Conservation (phyloP, 2,888 invertebrate genomes). For the Tetramorium bicarinatum region DNA sequence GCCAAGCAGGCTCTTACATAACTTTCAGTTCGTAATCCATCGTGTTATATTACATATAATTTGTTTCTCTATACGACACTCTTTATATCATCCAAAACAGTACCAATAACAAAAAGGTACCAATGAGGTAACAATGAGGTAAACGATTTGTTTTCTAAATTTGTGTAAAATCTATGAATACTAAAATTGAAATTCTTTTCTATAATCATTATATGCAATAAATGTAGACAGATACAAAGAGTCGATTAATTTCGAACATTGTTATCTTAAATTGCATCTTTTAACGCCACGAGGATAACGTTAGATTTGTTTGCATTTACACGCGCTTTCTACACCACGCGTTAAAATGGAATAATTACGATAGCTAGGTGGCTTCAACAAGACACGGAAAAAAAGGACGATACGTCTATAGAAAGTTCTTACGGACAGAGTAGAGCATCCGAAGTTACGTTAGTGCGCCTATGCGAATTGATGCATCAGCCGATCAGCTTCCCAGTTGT, state of each 20-base stretch:
- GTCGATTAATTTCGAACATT: background rate
- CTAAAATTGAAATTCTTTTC: background rate
- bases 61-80: no score
- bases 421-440: background rate
- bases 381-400: background rate
- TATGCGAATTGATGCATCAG: slow-evolving; percentile 34
- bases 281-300: background rate
- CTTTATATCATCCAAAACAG: no score
- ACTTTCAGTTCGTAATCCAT: no score
- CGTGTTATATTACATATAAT: no score
- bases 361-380: background rate
- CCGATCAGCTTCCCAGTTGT: slow-evolving; percentile 35
- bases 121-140: no score
- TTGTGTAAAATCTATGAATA: background rate
- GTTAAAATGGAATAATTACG: slow-evolving; percentile 2
- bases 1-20: no score
- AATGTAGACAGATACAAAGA: background rate
- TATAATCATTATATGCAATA: background rate
- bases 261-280: background rate
- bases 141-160: background rate
- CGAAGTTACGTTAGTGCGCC: slow-evolving; percentile 32
- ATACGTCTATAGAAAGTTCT: slow-evolving; percentile 24
- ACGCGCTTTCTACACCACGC: background rate
- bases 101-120: no score
- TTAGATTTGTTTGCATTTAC: slow-evolving; percentile 26